phyloP scores from a whole-genome alignment of 2,888 invertebrate genomes.

The Steinernema hermaphroditum region DNA sequence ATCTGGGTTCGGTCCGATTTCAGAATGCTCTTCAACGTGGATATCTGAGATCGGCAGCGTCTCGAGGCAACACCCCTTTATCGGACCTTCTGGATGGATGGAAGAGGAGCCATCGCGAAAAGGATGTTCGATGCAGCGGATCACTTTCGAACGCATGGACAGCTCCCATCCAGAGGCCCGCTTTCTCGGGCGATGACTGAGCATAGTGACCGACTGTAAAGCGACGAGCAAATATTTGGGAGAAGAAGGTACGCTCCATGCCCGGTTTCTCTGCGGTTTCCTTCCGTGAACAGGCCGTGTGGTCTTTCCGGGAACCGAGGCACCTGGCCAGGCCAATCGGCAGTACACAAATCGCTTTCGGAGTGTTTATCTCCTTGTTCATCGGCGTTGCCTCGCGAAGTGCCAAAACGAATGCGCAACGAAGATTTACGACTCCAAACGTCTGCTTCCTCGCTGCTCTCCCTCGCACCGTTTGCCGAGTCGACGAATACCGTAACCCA shows the following conservation, averaged over 20 bases:
- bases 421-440: conserved; percentile 24
- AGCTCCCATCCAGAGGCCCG: neutral
- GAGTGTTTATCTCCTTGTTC: neutral
- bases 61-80: too few species aligned
- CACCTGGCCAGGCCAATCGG: neutral
- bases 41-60: too few species aligned
- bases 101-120: too few species aligned
- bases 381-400: neutral
- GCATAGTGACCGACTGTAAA: conserved; percentile 16
- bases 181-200: neutral
- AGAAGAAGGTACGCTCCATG: neutral
- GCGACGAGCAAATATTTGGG: conserved; percentile 15
- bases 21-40: too few species aligned
- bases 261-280: too few species aligned
- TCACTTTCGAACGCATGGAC: too few species aligned
- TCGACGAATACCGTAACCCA: conserved; percentile 11
- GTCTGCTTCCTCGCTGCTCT: conserved; percentile 12
- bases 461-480: neutral
- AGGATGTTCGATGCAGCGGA: too few species aligned
- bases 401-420: conserved; percentile 27
- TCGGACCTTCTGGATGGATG: too few species aligned
- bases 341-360: neutral
- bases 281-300: too few species aligned
- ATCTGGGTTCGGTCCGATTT: too few species aligned
- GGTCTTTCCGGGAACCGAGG: too few species aligned